These are phyloP conservation scores for Drosophila sturtevanti DNA, from an alignment of 1,140 invertebrate species.

Conservation along the genomic window DNA sequence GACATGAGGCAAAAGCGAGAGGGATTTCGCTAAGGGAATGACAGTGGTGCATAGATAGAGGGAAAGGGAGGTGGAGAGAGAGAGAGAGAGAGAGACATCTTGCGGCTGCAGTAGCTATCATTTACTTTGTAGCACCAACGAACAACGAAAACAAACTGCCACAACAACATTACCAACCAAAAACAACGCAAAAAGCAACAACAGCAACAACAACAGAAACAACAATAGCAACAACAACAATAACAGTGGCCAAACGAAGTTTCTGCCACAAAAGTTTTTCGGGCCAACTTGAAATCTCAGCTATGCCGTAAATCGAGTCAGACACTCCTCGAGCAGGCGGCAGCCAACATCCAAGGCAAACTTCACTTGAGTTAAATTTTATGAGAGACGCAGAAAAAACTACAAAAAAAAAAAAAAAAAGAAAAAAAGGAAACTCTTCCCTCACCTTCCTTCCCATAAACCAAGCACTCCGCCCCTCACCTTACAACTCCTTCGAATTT, in stretches of 20 bases:
- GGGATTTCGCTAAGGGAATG: background rate
- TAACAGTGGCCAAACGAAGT: slow-evolving; percentile 44
- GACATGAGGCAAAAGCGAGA: slow-evolving; percentile 19
- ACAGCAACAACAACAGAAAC: slow-evolving; percentile 18
- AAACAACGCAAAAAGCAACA: too few relatives aligned
- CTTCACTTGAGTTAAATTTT: slow-evolving; percentile 38
- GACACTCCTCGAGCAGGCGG: slow-evolving; percentile 36
- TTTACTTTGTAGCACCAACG: slow-evolving; percentile 28
- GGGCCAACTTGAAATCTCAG: slow-evolving; percentile 53
- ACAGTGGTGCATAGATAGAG: background rate
- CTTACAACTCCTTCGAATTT: too few relatives aligned
- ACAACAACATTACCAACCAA: slow-evolving; percentile 2
- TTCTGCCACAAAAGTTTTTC: slow-evolving; percentile 42
- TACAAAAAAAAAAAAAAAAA: slow-evolving; percentile 29
- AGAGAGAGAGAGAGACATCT: slow-evolving; percentile 14
- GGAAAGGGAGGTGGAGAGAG: background rate
- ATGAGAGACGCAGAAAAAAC: slow-evolving; percentile 32
- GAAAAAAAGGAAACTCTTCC: too few relatives aligned
- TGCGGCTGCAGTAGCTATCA: slow-evolving; percentile 39
- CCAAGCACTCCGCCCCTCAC: too few relatives aligned
- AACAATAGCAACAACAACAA: slow-evolving; percentile 16
- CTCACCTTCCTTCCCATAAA: too few relatives aligned
- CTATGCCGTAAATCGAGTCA: slow-evolving; percentile 57
- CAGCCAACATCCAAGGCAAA: slow-evolving; percentile 2
- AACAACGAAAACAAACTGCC: slow-evolving; percentile 15